Evolutionary conservation across 2,888 invertebrate species (phyloP).

Genomic region (Drosophila quasianomalipes): DNA sequence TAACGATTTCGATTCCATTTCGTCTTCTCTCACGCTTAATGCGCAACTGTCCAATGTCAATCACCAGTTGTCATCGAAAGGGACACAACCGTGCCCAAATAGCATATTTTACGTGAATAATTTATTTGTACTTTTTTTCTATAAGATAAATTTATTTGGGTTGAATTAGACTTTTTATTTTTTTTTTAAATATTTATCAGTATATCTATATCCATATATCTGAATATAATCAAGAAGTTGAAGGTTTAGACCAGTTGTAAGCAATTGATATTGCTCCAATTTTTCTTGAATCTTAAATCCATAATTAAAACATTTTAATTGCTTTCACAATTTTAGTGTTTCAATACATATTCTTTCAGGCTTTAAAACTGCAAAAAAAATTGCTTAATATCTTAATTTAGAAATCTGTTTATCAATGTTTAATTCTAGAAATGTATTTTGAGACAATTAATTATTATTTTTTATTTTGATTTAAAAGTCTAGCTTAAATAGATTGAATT

Average conservation of each 20-base stretch:
- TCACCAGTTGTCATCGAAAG: constrained; percentile 24
- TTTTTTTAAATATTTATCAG: not conserved
- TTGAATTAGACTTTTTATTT: not conserved
- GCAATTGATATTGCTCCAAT: not conserved
- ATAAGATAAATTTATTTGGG: not conserved
- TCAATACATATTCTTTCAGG: not conserved
- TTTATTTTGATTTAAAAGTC: not conserved
- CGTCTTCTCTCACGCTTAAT: constrained; percentile 4
- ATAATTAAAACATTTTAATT: not conserved
- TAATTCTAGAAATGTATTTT: no score
- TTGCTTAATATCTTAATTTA: no score
- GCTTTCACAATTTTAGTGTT: not conserved
- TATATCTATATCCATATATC: not conserved
- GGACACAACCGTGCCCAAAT: constrained; percentile 15
- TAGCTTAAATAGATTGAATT: not conserved
- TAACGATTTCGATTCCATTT: constrained; percentile 17
- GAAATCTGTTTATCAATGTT: no score
- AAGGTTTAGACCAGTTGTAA: no score
- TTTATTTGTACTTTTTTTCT: constrained; percentile 14
- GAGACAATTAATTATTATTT: not conserved
- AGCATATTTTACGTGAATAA: constrained; percentile 32
- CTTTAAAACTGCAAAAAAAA: no score
- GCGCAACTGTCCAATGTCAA: constrained; percentile 18
- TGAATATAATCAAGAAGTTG: not conserved
- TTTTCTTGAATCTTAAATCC: not conserved